Percentiles rank a stretch among this genome's conserved stretches.
phyloP scores from a whole-genome alignment of 2,113 vertebrate genomes.

The Orientallactaga bullata region DNA sequence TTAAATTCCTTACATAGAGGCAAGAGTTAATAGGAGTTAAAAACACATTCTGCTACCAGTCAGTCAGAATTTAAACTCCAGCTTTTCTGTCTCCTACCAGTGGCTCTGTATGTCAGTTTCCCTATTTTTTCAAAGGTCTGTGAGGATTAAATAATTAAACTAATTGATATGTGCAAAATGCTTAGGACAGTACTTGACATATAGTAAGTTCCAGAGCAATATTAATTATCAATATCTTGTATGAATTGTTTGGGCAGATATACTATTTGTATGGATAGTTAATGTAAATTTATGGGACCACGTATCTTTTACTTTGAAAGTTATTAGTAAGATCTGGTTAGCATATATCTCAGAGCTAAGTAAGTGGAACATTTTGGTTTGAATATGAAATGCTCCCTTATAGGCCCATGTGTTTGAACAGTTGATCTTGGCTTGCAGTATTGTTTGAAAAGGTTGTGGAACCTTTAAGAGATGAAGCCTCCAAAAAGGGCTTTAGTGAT shows the following conservation, averaged over 20 bases:
- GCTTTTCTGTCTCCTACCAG: neutral
- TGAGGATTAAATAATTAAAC: constrained; percentile 30
- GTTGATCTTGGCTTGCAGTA: no score
- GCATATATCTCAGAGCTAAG: constrained; percentile 2
- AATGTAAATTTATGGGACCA: neutral
- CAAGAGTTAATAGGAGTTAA: neutral
- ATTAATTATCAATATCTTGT: neutral
- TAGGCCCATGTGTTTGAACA: no score
- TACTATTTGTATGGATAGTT: neutral
- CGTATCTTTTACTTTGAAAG: neutral
- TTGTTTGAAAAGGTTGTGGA: no score
- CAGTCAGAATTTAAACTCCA: constrained; percentile 12
- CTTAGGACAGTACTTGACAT: neutral
- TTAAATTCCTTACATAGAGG: constrained; percentile 39
- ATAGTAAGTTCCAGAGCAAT: neutral
- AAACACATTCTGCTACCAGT: neutral
- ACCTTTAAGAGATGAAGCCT: no score
- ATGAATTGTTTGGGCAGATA: constrained; percentile 31
- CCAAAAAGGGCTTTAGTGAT: no score
- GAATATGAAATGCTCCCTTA: no score
- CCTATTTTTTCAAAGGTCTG: neutral
- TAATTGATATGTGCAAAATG: neutral
- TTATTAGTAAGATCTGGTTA: constrained; percentile 8
- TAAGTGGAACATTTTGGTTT: fast-evolving
- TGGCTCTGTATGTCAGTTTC: neutral